These are phyloP conservation scores for Brenthis ino DNA, from an alignment of 2,888 invertebrate species.

Conservation along the genomic window DNA sequence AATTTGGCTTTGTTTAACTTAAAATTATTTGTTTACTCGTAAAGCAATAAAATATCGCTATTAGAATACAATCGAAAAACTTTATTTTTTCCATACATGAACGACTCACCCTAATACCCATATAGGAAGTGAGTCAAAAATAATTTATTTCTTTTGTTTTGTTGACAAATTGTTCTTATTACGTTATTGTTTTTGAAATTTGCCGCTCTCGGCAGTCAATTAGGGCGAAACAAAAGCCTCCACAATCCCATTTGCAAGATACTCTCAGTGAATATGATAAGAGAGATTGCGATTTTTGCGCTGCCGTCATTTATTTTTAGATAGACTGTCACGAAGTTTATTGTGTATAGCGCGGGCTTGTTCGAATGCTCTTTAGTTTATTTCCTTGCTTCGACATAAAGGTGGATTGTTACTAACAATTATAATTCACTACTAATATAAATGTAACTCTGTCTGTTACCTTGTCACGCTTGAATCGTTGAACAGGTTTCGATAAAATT, in stretches of 20 bases:
- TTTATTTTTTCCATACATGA: slow-evolving; percentile 24
- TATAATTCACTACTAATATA: no score
- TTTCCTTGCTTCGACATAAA: no score
- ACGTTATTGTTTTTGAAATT: slow-evolving; percentile 36
- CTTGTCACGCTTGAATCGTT: no score
- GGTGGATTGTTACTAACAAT: no score
- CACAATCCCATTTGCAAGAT: slow-evolving; percentile 17
- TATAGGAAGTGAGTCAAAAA: slow-evolving; percentile 1
- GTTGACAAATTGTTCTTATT: slow-evolving; percentile 39
- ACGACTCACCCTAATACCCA: not conserved
- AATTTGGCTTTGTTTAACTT: no score
- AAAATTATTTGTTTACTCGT: no score
- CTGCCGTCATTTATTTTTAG: slow-evolving; percentile 12
- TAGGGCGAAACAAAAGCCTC: slow-evolving; percentile 20
- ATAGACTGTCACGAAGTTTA: not conserved
- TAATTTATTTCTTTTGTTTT: slow-evolving; percentile 31
- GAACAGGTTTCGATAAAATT: no score
- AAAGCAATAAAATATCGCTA: no score
- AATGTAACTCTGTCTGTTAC: no score
- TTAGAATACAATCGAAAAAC: no score
- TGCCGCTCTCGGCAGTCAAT: slow-evolving; percentile 29
- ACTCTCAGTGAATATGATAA: slow-evolving; percentile 20
- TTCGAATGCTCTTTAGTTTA: no score
- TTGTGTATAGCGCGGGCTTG: not conserved
- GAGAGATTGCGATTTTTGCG: slow-evolving; percentile 19